phyloP scores from a whole-genome alignment of 1,140 invertebrate genomes.

The Aphelinus atriplicis region DNA sequence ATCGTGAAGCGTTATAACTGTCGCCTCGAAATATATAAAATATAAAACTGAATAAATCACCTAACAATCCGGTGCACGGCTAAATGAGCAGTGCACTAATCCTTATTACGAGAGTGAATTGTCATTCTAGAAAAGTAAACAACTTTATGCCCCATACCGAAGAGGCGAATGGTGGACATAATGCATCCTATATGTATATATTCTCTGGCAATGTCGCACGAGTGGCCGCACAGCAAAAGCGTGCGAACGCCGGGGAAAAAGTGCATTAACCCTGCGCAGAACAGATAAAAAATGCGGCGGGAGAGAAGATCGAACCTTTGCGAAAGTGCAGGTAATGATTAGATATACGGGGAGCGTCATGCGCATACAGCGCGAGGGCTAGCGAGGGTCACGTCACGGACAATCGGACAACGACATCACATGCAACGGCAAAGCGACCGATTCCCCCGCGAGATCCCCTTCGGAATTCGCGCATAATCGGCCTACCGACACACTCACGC shows the following conservation, averaged over 20 bases:
- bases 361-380: too few species aligned
- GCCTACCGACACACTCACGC: constrained; percentile 22
- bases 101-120: too few species aligned
- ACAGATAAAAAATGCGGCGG: neutral
- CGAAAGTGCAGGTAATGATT: constrained; percentile 23
- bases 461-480: constrained; percentile 27
- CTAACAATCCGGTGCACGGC: too few species aligned
- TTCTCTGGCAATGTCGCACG: too few species aligned
- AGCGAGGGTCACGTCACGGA: constrained; percentile 16
- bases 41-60: too few species aligned
- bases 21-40: too few species aligned
- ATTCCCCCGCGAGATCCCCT: constrained; percentile 2
- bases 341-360: constrained; percentile 4
- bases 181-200: too few species aligned
- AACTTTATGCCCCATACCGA: too few species aligned
- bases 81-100: too few species aligned
- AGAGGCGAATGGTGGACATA: too few species aligned
- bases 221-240: neutral
- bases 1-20: too few species aligned
- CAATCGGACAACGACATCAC: constrained; percentile 39
- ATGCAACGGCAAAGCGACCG: neutral
- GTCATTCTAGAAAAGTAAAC: too few species aligned
- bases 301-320: neutral
- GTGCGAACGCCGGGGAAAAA: neutral
- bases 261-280: neutral